Percentiles rank a stretch among this genome's conserved stretches.
phyloP scores from a whole-genome alignment of 2,113 vertebrate genomes.

The Brachyhypopomus occidentalis region DNA sequence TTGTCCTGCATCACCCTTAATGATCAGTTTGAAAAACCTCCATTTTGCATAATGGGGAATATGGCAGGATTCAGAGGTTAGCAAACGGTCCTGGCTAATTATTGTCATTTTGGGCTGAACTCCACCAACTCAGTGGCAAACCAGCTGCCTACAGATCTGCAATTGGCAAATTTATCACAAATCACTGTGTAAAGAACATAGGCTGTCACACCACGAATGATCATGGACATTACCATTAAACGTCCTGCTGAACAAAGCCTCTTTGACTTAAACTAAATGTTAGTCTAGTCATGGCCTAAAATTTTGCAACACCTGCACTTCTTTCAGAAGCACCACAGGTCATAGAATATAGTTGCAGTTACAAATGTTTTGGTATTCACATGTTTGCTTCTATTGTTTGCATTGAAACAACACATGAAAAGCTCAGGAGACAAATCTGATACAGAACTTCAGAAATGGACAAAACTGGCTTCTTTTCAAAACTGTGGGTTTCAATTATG shows the following conservation, averaged over 20 bases:
- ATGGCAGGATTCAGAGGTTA: background rate
- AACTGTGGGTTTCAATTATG: too few relatives aligned
- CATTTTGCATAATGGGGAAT: background rate
- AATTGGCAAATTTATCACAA: conserved; percentile 9
- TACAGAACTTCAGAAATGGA: too few relatives aligned
- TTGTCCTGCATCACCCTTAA: conserved; percentile 30
- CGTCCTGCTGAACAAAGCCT: background rate
- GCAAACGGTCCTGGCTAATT: conserved; percentile 18
- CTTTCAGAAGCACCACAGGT: too few relatives aligned
- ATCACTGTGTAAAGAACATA: background rate
- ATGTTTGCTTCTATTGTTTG: too few relatives aligned
- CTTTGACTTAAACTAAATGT: too few relatives aligned
- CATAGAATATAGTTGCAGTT: too few relatives aligned
- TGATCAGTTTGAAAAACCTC: conserved; percentile 1
- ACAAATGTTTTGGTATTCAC: too few relatives aligned
- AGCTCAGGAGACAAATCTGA: too few relatives aligned
- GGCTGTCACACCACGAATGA: background rate
- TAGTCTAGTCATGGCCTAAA: too few relatives aligned
- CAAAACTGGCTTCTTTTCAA: too few relatives aligned
- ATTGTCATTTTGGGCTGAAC: conserved; percentile 15
- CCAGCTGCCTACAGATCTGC: conserved; percentile 14
- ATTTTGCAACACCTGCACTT: too few relatives aligned
- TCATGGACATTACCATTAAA: background rate
- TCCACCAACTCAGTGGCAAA: background rate
- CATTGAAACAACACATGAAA: too few relatives aligned